These are phyloP conservation scores for Eristalinus aeneus DNA, from an alignment of 2,888 invertebrate genomes.

Conservation along the genomic window DNA sequence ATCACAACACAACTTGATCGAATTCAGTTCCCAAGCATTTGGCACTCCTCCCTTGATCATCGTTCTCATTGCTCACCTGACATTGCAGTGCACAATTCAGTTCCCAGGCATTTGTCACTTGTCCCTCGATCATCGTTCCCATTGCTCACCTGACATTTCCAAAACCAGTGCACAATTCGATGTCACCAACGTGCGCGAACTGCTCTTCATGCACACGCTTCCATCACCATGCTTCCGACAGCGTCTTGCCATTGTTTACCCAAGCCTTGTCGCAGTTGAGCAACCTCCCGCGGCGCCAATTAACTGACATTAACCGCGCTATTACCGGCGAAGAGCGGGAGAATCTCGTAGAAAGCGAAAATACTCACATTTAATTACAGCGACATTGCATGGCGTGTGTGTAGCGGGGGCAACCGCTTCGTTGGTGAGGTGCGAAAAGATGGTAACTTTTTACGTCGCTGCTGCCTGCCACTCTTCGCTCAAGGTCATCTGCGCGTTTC, in stretches of 20 bases:
- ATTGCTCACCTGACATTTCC: not conserved
- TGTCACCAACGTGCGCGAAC: not conserved
- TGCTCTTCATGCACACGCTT: not conserved
- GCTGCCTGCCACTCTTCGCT: not conserved
- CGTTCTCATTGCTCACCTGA: no score
- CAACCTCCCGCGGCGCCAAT: not conserved
- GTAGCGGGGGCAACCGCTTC: not conserved
- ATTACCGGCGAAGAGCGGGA: conserved; percentile 5
- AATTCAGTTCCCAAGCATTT: no score
- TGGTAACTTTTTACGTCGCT: conserved; percentile 4
- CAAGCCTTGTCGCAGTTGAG: not conserved
- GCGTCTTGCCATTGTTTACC: not conserved
- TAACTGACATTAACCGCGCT: conserved; percentile 25
- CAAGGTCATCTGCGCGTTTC: conserved; percentile 14
- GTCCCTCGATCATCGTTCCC: not conserved
- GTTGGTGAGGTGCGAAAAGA: conserved; percentile 20
- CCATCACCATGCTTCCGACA: not conserved
- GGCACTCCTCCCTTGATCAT: no score
- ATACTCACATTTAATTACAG: conserved; percentile 21
- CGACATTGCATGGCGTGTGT: not conserved
- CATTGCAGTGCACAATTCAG: no score
- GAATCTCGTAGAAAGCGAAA: conserved; percentile 23
- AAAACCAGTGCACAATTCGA: not conserved
- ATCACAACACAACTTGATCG: no score
- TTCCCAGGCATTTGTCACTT: no score